These are phyloP conservation scores for Troides oblongomaculatus DNA, from an alignment of 2,888 invertebrate genomes.

Conservation along the genomic window DNA sequence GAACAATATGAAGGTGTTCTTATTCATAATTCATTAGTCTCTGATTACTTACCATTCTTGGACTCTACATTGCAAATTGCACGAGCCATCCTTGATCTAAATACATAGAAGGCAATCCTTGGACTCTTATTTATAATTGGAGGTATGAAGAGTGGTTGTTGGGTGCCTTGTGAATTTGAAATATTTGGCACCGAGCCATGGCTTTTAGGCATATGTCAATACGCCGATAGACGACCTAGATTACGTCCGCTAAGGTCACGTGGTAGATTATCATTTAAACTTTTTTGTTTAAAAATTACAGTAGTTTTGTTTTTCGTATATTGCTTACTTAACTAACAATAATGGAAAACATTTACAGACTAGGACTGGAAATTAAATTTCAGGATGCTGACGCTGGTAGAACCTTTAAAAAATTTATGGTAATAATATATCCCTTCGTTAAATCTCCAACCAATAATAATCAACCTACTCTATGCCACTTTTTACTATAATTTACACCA, in stretches of 20 bases:
- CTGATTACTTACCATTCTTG: conserved; percentile 18
- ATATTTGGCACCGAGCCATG: conserved; percentile 25
- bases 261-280: neutral
- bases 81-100: conserved; percentile 26
- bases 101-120: conserved; percentile 22
- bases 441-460: no score
- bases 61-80: conserved; percentile 23
- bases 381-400: no score
- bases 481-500: neutral
- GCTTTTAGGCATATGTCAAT: conserved; percentile 26
- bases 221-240: conserved; percentile 16
- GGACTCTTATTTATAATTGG: conserved; percentile 24
- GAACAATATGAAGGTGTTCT: conserved; percentile 23
- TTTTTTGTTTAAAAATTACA: no score
- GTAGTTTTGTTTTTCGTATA: no score
- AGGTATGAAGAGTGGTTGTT: conserved; percentile 12
- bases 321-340: no score
- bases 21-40: conserved; percentile 24
- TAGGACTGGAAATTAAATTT: no score
- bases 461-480: neutral
- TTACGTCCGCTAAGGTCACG: conserved; percentile 8
- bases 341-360: no score
- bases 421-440: no score
- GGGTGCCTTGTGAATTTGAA: conserved; percentile 15
- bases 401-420: neutral